A percentile compares a stretch with the other conserved stretches of the same genome.
phyloP scores from a whole-genome alignment of 1,140 invertebrate species.

The Aphis gossypii region DNA sequence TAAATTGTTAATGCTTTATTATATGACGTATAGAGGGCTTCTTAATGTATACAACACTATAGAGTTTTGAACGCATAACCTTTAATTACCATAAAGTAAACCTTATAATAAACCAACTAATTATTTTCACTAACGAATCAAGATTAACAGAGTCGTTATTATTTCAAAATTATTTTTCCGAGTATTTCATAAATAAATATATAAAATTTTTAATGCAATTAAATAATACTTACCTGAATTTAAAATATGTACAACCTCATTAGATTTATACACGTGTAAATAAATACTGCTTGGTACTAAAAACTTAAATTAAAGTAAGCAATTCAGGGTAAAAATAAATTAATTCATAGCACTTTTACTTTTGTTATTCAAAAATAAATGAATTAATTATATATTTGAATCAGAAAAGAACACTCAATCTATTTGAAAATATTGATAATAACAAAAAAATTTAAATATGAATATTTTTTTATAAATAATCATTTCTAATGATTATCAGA shows the following conservation, averaged over 20 bases:
- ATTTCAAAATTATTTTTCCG: neutral
- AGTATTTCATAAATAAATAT: neutral
- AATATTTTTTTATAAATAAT: neutral
- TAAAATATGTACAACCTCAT: neutral
- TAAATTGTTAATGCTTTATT: neutral
- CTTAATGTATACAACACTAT: neutral
- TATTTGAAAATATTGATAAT: neutral
- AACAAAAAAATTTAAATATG: neutral
- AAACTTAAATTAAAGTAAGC: neutral
- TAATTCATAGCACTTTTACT: neutral
- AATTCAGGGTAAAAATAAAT: neutral
- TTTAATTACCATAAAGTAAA: neutral
- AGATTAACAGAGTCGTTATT: neutral
- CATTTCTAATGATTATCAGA: neutral
- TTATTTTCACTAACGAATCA: slow-evolving; percentile 3
- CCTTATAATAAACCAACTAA: neutral
- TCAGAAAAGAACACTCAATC: neutral
- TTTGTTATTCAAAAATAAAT: neutral
- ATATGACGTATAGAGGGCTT: neutral
- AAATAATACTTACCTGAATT: neutral
- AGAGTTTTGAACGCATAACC: neutral
- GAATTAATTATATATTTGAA: neutral
- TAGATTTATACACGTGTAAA: neutral
- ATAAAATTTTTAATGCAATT: neutral
- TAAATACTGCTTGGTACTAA: neutral